Percentiles rank a stretch among this genome's conserved stretches.
Evolutionary conservation across 2,113 vertebrate genomes (phyloP).

Genomic region (Hassar affinis): DNA sequence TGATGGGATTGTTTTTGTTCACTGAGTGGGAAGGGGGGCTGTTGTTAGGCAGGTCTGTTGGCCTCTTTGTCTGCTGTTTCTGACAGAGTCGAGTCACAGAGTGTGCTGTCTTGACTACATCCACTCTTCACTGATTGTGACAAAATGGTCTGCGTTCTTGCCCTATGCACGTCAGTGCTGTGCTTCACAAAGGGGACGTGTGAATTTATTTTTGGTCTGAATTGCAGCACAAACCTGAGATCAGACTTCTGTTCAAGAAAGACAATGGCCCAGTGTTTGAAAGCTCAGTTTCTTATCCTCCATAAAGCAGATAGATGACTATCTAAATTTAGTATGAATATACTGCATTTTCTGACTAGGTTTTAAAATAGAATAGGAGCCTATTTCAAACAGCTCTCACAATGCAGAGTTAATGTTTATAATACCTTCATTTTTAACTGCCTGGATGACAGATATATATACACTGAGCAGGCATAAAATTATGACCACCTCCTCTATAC

Average conservation of each 20-base stretch:
- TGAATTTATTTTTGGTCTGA: constrained; percentile 40
- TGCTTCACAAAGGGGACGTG: constrained; percentile 29
- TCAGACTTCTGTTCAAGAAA: constrained; percentile 1
- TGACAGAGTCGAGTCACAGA: constrained; percentile 60
- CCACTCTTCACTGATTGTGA: constrained; percentile 56
- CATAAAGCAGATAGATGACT: neutral
- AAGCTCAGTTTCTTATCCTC: neutral
- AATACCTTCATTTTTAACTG: neutral
- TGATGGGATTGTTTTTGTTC: constrained; percentile 73
- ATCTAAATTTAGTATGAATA: neutral
- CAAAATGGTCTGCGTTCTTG: constrained; percentile 44
- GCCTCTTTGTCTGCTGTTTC: constrained; percentile 73
- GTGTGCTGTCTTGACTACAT: constrained; percentile 60
- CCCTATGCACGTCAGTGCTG: constrained; percentile 39
- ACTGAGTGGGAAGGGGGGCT: constrained; percentile 59
- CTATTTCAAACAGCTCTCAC: neutral
- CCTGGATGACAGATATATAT: neutral
- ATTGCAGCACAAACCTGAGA: constrained; percentile 8
- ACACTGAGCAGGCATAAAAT: too few relatives aligned
- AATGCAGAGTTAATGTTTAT: neutral
- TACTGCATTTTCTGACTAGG: neutral
- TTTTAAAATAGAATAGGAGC: neutral
- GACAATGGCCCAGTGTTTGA: constrained; percentile 2
- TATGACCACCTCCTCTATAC: too few relatives aligned
- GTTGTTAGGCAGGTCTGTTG: constrained; percentile 61